phyloP scores from a whole-genome alignment of 2,797 vertebrate species.

The Rachycentron canadum region DNA sequence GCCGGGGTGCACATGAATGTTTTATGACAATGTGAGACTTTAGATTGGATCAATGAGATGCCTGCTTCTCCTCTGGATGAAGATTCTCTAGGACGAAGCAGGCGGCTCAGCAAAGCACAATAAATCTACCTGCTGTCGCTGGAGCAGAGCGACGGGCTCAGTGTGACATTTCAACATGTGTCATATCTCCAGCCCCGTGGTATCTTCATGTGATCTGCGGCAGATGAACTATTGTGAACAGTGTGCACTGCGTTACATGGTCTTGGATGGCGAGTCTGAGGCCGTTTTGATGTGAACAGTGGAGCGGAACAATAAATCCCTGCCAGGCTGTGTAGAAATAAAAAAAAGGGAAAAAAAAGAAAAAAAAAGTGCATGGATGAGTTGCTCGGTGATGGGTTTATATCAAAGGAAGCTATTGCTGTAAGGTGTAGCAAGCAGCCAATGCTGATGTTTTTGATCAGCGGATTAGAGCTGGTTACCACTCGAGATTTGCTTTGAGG shows the following conservation, averaged over 20 bases:
- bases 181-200: constrained; percentile 45
- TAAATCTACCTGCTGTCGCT: constrained; percentile 56
- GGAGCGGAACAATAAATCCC: constrained; percentile 69
- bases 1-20: constrained; percentile 41
- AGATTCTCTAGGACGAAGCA: constrained; percentile 26
- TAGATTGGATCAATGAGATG: constrained; percentile 60
- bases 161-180: constrained; percentile 67
- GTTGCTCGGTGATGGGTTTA: constrained; percentile 57
- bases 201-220: constrained; percentile 57
- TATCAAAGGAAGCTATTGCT: constrained; percentile 67
- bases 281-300: constrained; percentile 53
- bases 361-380: constrained; percentile 58
- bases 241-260: constrained; percentile 29
- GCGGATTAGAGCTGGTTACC: constrained; percentile 58
- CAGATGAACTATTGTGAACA: constrained; percentile 50
- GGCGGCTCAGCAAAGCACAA: constrained; percentile 26
- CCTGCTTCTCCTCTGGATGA: constrained; percentile 34
- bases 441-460: constrained; percentile 54
- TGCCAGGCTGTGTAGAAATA: constrained; percentile 52
- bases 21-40: constrained; percentile 60
- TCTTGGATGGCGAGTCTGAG: constrained; percentile 43
- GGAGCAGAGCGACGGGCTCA: constrained; percentile 49
- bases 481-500: constrained; percentile 58
- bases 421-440: constrained; percentile 48
- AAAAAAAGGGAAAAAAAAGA: constrained; percentile 42